These are phyloP conservation scores for Lasioglossum figueresi DNA, from an alignment of 2,888 invertebrate genomes.

Conservation along the genomic window DNA sequence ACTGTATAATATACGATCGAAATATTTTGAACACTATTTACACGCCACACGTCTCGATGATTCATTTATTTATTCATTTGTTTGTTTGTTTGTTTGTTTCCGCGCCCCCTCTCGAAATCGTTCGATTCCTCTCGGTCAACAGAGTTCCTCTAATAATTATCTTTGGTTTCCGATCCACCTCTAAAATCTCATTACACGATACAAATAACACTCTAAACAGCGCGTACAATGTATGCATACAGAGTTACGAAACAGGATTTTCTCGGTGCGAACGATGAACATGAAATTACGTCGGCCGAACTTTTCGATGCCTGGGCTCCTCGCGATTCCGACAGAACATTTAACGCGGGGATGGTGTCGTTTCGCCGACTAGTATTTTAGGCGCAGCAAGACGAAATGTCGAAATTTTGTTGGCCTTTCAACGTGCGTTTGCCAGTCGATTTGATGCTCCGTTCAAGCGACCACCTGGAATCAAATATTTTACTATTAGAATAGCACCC, in stretches of 20 bases:
- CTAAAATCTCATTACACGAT: constrained; percentile 37
- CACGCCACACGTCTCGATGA: constrained; percentile 24
- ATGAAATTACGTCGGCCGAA: not conserved
- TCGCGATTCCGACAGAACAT: constrained; percentile 15
- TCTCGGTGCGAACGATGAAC: constrained; percentile 13
- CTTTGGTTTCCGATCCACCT: constrained; percentile 35
- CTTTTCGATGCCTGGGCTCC: not conserved
- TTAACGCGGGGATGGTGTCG: constrained; percentile 28
- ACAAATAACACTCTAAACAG: constrained; percentile 56
- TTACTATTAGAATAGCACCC: not conserved
- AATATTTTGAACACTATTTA: constrained; percentile 57
- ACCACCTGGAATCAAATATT: constrained; percentile 40
- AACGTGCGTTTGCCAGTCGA: constrained; percentile 19
- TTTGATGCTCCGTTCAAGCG: constrained; percentile 24
- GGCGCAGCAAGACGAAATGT: constrained; percentile 39
- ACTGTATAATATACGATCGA: constrained; percentile 46
- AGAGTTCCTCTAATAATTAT: constrained; percentile 20
- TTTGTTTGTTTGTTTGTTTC: not conserved
- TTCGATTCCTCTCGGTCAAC: constrained; percentile 4
- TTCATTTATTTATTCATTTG: not conserved
- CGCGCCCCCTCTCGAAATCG: not conserved
- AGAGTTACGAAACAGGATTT: constrained; percentile 33
- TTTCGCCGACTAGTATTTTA: constrained; percentile 51
- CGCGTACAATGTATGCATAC: constrained; percentile 26
- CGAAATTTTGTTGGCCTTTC: constrained; percentile 4